Base-by-base conservation (phyloP, 2,797 vertebrate genomes). In the Triplophysa yarkandensis region DNA sequence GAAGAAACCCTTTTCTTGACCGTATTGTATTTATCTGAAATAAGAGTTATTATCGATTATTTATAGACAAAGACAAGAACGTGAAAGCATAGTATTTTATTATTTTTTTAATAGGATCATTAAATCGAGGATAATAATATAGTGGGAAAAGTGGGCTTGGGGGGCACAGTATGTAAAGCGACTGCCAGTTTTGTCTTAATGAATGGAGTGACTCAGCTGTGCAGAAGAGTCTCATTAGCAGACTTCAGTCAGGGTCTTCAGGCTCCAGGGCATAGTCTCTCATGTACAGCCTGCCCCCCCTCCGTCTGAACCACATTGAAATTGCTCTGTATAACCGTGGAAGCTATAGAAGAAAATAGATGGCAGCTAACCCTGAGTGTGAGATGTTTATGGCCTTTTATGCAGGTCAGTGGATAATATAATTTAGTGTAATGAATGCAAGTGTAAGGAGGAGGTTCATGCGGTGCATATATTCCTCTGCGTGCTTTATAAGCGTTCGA, bases 121-220 rank as follows among this genome's bases (percentile, higher is more conserved):
- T 75, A 77, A 84, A 65, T 58, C 72, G 68, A 61, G 30, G 30
- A 25, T 23, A 32, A 52, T 63, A 23, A 23, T 11, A 17, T 14
- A 64, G 25, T 21, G 34, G 32, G 44, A 46, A 43, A 61, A 43
- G 68, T 48, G 61, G 41, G 58, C 46, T 50, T 61, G 43, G 52
- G 54, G 57, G 64, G 16, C 39, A 14, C 61, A 54, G 28, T 44
- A 54, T 52, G 60, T 25, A 46, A 4, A 60, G 8, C 19, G 64
- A 64, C 52, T 43, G 66, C 57, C 77, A 71, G 63, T 78, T 72
- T 74, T 58, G 57, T 68, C 60, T 74, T 83, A 81, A 85, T 83
- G 79, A 79, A 77, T 73, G 70, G 8, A 74, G 61, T 82, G 82
- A 81, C 80, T 81, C 80, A 81, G 79, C 79, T 82, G 80, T 82